These are phyloP conservation scores for Scomber japonicus DNA, from an alignment of 2,113 vertebrate species.

Conservation along the genomic window DNA sequence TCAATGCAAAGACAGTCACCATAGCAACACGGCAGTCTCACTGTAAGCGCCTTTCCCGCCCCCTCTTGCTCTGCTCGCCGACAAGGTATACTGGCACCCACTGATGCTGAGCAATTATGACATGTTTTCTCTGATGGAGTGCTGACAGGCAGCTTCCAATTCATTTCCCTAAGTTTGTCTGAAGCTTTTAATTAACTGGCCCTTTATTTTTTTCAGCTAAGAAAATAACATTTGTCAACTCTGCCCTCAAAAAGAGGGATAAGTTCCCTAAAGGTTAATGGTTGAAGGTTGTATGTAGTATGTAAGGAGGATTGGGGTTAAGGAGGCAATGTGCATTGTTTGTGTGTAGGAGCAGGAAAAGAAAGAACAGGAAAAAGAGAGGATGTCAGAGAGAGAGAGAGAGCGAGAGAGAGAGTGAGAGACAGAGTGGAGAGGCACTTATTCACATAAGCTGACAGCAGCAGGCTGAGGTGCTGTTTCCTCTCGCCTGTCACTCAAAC, in stretches of 20 bases:
- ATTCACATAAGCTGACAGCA: slow-evolving; percentile 81
- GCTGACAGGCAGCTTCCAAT: slow-evolving; percentile 22
- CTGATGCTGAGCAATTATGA: slow-evolving; percentile 42
- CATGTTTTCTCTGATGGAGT: slow-evolving; percentile 43
- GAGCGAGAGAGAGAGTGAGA: slow-evolving; percentile 26
- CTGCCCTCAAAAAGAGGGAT: neutral
- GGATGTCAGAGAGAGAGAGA: slow-evolving; percentile 11
- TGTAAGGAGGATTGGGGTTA: slow-evolving; percentile 1
- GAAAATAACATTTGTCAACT: neutral
- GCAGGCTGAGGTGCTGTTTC: slow-evolving; percentile 77
- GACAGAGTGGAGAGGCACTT: slow-evolving; percentile 61
- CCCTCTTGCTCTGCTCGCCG: slow-evolving; percentile 69
- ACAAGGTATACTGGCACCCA: slow-evolving; percentile 63
- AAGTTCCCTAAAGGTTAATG: slow-evolving; percentile 29
- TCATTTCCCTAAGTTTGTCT: neutral
- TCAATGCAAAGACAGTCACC: slow-evolving; percentile 85
- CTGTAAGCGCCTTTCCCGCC: slow-evolving; percentile 77
- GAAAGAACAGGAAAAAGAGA: slow-evolving; percentile 16
- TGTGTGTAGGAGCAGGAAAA: slow-evolving; percentile 11
- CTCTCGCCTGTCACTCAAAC: slow-evolving; percentile 78
- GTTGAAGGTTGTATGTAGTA: too few relatives aligned
- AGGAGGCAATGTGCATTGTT: slow-evolving; percentile 29
- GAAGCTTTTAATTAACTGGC: slow-evolving; percentile 2
- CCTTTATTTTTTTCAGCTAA: neutral
- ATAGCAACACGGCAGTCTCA: slow-evolving; percentile 85